phyloP scores from a whole-genome alignment of 2,888 invertebrate genomes.

The Heliconius sara region DNA sequence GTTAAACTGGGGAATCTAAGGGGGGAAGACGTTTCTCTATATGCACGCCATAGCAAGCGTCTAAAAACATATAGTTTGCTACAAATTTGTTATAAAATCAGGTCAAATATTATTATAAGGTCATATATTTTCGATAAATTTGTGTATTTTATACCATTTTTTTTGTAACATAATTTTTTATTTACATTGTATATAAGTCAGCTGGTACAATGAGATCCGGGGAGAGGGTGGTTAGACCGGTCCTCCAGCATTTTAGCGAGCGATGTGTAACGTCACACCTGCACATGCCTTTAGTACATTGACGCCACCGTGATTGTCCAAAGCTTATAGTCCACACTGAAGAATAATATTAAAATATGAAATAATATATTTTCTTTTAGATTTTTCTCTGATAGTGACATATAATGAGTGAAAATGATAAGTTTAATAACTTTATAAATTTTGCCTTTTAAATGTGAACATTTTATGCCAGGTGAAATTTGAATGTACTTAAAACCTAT shows the following conservation, averaged over 20 bases:
- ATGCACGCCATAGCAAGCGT: background rate
- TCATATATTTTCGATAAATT: no score
- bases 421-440: background rate
- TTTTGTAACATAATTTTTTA: constrained; percentile 35
- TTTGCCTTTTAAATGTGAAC: background rate
- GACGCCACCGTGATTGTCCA: constrained; percentile 85
- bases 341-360: background rate
- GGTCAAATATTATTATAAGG: no score
- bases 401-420: background rate
- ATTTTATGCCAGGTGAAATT: background rate
- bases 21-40: background rate
- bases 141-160: background rate
- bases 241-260: constrained; percentile 88
- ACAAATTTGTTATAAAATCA: no score
- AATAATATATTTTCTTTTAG: background rate
- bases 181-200: constrained; percentile 87
- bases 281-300: constrained; percentile 86
- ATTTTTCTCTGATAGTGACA: background rate
- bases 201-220: constrained; percentile 85
- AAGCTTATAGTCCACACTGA: constrained; percentile 87
- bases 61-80: no score
- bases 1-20: background rate
- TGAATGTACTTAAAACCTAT: background rate
- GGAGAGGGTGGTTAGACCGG: constrained; percentile 84
- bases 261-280: constrained; percentile 86